Evolutionary conservation across 2,113 vertebrate species (phyloP), one percentile per base, ranked within the genome.

Genomic region (Cryptotis parvus): DNA sequence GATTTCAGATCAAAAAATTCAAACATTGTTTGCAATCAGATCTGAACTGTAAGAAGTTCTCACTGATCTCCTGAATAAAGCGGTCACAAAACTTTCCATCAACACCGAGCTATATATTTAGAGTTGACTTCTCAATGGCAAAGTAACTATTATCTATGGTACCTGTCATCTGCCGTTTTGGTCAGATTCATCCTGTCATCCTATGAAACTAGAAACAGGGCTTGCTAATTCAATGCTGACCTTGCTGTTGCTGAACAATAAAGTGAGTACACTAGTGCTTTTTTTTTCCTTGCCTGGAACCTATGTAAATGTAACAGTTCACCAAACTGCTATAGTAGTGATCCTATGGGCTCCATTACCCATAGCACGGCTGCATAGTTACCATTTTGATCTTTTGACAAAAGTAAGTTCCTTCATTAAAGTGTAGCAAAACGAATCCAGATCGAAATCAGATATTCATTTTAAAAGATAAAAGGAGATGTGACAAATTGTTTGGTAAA

Each of bases 341-440:
- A 85, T 41, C 24, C 18, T 70, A 49, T 49, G 22, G 41, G 3
- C 72, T 85, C 24, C 31, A 31, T 26, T 61, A 35, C 31, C 9
- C 20, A 39, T 3, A 20, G 41, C 8, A 39, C 41, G 63, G 49
- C 58, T 76, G 52, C 76, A 76, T 90, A 43, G 65, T 27, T 77
- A 90, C 41, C 31, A n/a, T 31, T 49, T 75, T 70, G 33, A n/a
- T n/a, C n/a, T n/a, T 26, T 78, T 77, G 77, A 73, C 63, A 78
- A 90, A 66, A 77, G n/a, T 26, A 92, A 90, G 72, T 61, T 68
- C 52, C 91, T 94, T 77, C 20, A 55, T 77, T 55, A 49, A 3
- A 37, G 10, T 87, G 45, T 87, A 73, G 72, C 31, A 31, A 94
- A 78, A 83, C 68, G 12, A 92, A 83, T 52, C 55, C 65, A 78